These are phyloP conservation scores for Centropyge bicolor DNA, from an alignment of 2,797 vertebrate species.

Conservation along the genomic window DNA sequence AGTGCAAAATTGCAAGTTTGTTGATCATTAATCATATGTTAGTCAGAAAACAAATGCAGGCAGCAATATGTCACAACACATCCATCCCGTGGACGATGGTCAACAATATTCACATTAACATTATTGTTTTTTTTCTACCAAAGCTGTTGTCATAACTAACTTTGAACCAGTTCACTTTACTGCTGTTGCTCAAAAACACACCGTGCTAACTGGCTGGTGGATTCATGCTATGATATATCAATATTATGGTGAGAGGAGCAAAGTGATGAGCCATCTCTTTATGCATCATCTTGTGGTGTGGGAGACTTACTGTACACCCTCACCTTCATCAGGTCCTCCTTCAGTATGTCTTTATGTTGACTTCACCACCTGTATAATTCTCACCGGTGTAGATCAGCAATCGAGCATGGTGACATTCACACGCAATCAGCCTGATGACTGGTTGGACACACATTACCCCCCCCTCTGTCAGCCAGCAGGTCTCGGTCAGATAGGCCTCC, in stretches of 20 bases:
- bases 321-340: background rate
- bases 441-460: conserved; percentile 17
- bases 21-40: background rate
- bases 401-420: conserved; percentile 55
- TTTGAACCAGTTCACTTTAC: background rate
- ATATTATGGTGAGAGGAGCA: background rate
- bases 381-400: conserved; percentile 38
- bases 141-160: background rate
- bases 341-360: conserved; percentile 6
- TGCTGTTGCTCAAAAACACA: background rate
- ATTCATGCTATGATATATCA: background rate
- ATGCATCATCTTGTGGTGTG: background rate
- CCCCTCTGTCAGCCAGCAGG: conserved; percentile 2
- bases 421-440: conserved; percentile 53
- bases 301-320: background rate
- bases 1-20: background rate
- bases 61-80: background rate
- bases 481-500: conserved; percentile 51
- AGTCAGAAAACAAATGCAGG: background rate
- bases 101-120: background rate
- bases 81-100: background rate
- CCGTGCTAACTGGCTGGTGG: background rate
- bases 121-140: background rate
- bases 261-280: background rate
- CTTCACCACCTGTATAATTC: conserved; percentile 33